phyloP scores from a whole-genome alignment of 2,797 vertebrate species.

The Melanotaenia parkinsoni region DNA sequence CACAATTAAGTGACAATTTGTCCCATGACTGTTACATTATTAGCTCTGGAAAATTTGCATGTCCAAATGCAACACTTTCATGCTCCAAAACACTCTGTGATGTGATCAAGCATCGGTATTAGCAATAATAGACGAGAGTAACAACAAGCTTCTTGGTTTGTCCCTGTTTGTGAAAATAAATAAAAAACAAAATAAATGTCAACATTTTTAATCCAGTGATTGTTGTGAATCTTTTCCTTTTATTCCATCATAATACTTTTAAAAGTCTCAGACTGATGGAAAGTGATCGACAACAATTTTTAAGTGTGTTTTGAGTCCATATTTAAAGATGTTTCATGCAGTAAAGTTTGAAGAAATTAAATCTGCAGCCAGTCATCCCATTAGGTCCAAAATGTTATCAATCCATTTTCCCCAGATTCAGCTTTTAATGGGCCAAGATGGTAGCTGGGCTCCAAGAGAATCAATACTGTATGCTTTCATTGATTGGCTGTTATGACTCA shows the following conservation, averaged over 20 bases:
- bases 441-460: conserved; percentile 26
- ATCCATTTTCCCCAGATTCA: conserved; percentile 43
- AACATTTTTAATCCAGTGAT: not conserved
- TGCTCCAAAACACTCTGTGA: no score
- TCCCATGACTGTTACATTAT: no score
- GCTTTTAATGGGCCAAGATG: conserved; percentile 40
- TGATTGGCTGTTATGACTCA: conserved; percentile 50
- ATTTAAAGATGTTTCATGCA: conserved; percentile 14
- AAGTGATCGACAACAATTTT: not conserved
- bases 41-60: no score
- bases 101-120: no score
- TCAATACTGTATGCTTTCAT: conserved; percentile 44
- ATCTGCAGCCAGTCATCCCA: conserved; percentile 26
- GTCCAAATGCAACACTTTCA: no score
- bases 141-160: no score
- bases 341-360: conserved; percentile 20
- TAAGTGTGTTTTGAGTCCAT: conserved; percentile 1
- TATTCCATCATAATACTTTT: conserved; percentile 1
- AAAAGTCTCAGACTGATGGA: not conserved
- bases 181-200: not conserved
- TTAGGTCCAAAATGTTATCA: conserved; percentile 22
- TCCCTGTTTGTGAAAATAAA: not conserved
- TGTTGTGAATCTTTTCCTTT: not conserved
- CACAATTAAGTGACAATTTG: no score
- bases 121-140: no score